Evolutionary conservation across 2,113 vertebrate genomes (phyloP).

Genomic region (Cnemophilus loriae): DNA sequence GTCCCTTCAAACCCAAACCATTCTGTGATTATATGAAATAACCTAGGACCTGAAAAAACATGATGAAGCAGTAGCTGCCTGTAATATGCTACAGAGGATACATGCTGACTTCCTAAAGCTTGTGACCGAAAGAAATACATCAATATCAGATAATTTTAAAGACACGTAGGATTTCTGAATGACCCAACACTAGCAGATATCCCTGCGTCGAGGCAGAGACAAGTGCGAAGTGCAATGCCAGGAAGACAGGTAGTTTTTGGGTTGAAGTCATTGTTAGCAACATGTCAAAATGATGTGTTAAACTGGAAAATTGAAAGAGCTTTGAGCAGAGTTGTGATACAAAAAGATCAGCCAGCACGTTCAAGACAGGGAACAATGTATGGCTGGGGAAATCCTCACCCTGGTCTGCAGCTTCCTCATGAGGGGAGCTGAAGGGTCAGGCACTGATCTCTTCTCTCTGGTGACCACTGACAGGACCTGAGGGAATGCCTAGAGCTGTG

Average conservation of each 20-base stretch:
- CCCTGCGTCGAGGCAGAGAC: fast-evolving
- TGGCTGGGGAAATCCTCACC: neutral
- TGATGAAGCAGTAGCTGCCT: neutral
- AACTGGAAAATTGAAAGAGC: neutral
- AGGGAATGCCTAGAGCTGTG: fast-evolving
- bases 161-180: neutral
- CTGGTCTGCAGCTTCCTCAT: neutral
- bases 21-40: neutral
- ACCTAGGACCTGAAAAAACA: neutral
- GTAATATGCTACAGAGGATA: neutral
- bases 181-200: neutral
- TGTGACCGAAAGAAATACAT: neutral
- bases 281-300: neutral
- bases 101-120: neutral
- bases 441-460: neutral
- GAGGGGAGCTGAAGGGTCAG: neutral
- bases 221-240: neutral
- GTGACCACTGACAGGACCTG: neutral
- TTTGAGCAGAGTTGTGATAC: neutral
- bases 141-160: neutral
- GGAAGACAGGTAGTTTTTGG: neutral
- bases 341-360: neutral
- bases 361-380: neutral
- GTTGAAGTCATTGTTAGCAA: neutral
- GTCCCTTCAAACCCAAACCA: neutral